phyloP scores from a whole-genome alignment of 2,113 vertebrate genomes.

The Tapirus terrestris region DNA sequence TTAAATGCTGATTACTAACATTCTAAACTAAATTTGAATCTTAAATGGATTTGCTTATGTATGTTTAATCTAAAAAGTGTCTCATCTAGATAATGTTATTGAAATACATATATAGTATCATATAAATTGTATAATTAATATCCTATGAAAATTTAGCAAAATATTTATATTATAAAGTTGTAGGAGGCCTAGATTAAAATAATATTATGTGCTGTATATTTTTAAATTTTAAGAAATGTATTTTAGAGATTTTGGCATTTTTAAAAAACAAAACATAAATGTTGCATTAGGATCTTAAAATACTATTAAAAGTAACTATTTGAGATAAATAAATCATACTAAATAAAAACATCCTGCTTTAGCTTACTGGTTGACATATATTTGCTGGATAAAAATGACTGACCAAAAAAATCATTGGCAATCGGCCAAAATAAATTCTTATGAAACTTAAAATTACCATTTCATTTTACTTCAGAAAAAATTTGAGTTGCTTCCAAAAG shows the following conservation, averaged over 20 bases:
- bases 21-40: not conserved
- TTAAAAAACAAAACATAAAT: not conserved
- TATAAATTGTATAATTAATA: not conserved
- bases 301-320: not conserved
- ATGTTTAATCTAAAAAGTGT: not conserved
- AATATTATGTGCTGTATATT: not conserved
- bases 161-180: not conserved
- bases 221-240: not conserved
- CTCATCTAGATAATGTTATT: not conserved
- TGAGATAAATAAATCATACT: not conserved
- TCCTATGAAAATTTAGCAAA: not conserved
- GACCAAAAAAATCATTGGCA: not conserved
- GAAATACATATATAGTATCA: not conserved
- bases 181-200: not conserved
- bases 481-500: not conserved
- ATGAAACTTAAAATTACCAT: not conserved
- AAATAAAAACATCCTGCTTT: not conserved
- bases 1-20: not conserved
- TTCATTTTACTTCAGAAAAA: constrained; percentile 11
- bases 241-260: not conserved
- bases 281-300: not conserved
- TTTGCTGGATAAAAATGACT: not conserved
- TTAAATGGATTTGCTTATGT: not conserved
- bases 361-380: not conserved
- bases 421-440: not conserved